Base-by-base conservation (phyloP, 2,888 invertebrate species). In the Rhodophaea formosa region DNA sequence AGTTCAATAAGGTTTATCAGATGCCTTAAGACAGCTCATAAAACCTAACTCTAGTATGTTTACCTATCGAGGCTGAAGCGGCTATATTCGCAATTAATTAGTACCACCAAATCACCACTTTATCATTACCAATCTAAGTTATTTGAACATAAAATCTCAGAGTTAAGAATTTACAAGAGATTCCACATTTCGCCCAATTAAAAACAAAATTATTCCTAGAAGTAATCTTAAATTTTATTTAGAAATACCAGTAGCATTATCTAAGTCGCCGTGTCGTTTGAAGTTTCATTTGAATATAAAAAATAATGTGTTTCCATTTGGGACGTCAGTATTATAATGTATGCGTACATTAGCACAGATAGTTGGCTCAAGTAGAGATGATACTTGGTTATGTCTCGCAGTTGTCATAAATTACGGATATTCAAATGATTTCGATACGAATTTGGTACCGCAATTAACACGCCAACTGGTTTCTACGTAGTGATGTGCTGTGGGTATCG, bases 401-500 rank as follows among this genome's bases (percentile, higher is more conserved):
- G 57, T 65, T 74, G 83, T 76, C 83, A 88, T 91, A 88, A 91
- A 91, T 91, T 84, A 88, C 84, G 74, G 80, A 84, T 88, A 89
- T 90, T 88, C 88, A 88, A 90, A 90, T 88, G 80, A 77, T 80
- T 82, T 75, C 81, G 88, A 88, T 91, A 88, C 88, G 84, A 82
- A 89, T 88, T 89, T 82, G 87, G 88, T 88, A 86, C 86, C 83
- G 89, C 88, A 89, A 91, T 90, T 90, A 91, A 89, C 85, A 76
- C 85, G 82, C 78, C 71, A 81, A 90, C 90, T 84, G 88, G 90
- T 89, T 88, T 79, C 57, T 39, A 29, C 43, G 7, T 86, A 86
- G 88, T 72, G 86, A 67, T 76, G 86, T 55, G 62, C 17, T 8
- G 3, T 32, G 16, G 57, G 59, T 61, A 71, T 65, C 66, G 59